Base-by-base conservation (phyloP, 2,888 invertebrate species). In the Dynastes maya region DNA sequence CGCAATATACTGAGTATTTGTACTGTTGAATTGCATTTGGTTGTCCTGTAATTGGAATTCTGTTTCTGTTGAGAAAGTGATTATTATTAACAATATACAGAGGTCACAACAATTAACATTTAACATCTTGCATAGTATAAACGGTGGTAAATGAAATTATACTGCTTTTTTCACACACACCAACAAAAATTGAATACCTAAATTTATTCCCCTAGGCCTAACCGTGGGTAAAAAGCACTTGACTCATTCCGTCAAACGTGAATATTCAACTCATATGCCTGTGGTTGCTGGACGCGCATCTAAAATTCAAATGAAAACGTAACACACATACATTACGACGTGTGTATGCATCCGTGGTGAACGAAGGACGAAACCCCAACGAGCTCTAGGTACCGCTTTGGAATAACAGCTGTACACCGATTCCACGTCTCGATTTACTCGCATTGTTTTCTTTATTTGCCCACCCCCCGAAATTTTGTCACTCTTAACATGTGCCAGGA, bases 401-500 rank as follows among this genome's bases (percentile, higher is more conserved):
- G 51, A 51, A 49, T 68, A 68, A 68, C 68, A 51, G 68, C 68
- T 68, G 68, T 68, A 13, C 11, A 27, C 68, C 63, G 49, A 51
- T 29, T 51, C 68, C 68, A 29, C 13, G 49, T 68, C 68, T 68
- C 68, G 29, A 68, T 68, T 68, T 68, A 68, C 68, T 68, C 22
- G 68, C 51, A 68, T 68, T 68, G 68, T 68, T 68, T 68, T 45
- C 45, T 45, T 68, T 51, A 68, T 68, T 51, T 29, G 27, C 51
- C 68, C 29, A 68, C 49, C 68, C 68, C 49, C 22, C 51, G 27
- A 13, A 49, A 68, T 68, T 68, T 68, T 51, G 68, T 51, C 68
- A 68, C 68, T 68, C 68, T 51, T 68, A 68, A 68, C 68, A 68
- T 68, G 68, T 68, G 68, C 68, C 68, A 68, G 51, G 29, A 51